Conservation (phyloP, 2,888 invertebrate species). For the Xylophagus ater region DNA sequence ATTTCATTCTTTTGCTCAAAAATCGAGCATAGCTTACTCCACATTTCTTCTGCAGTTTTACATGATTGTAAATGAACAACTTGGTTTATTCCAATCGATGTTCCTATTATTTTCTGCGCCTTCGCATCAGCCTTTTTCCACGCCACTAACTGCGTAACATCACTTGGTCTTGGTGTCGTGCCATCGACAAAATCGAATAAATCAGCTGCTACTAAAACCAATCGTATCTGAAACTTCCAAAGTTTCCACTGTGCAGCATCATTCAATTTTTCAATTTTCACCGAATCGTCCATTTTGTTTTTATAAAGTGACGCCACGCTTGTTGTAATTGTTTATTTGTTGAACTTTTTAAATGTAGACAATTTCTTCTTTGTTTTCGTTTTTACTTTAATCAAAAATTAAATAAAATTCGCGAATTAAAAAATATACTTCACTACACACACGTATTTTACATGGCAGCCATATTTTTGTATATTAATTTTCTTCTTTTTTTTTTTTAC, state of each 20-base stretch:
- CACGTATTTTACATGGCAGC: too few relatives aligned
- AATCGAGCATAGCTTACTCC: conserved; percentile 20
- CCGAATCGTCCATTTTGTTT: too few relatives aligned
- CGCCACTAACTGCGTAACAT: neutral
- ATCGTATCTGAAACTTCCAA: conserved; percentile 16
- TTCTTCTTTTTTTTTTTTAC: too few relatives aligned
- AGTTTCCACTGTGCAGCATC: conserved; percentile 1
- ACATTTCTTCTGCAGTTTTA: conserved; percentile 22
- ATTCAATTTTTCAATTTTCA: neutral
- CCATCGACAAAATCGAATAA: conserved; percentile 16
- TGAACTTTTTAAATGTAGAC: too few relatives aligned
- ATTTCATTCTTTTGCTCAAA: conserved; percentile 24
- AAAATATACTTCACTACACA: too few relatives aligned
- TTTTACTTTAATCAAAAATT: too few relatives aligned
- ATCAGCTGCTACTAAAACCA: conserved; percentile 12
- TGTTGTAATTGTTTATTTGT: too few relatives aligned
- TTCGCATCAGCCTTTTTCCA: conserved; percentile 19
- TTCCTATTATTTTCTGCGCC: conserved; percentile 22
- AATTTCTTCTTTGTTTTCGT: too few relatives aligned
- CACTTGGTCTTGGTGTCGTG: conserved; percentile 6
- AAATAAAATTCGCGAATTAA: too few relatives aligned
- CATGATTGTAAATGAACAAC: conserved; percentile 23
- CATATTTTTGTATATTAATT: too few relatives aligned
- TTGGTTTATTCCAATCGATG: conserved; percentile 18
- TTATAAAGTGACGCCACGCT: too few relatives aligned